Evolutionary conservation across 2,888 invertebrate species (phyloP).

Genomic region (Tribolium freemani): DNA sequence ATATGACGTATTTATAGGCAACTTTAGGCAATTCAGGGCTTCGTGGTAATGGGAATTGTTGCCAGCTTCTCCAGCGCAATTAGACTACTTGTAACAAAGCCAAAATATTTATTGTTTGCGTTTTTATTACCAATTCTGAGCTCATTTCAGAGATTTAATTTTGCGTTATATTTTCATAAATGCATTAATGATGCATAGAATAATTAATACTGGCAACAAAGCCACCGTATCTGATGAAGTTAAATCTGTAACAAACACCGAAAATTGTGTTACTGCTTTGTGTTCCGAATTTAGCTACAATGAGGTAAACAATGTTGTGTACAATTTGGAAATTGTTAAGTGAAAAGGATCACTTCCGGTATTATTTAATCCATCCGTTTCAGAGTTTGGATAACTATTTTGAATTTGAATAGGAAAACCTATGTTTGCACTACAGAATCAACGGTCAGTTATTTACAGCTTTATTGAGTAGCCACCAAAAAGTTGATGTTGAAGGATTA

Average conservation of each 20-base stretch:
- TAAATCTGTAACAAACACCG: background rate
- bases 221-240: constrained; percentile 22
- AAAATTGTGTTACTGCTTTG: background rate
- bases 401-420: too few species aligned
- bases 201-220: constrained; percentile 7
- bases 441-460: background rate
- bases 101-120: background rate
- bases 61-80: background rate
- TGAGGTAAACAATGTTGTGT: background rate
- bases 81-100: background rate
- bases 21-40: too few species aligned
- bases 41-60: background rate
- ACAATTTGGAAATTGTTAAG: background rate
- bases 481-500: background rate
- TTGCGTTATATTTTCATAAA: background rate
- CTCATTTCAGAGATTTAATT: too few species aligned
- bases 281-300: background rate
- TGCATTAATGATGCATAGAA: constrained; percentile 3
- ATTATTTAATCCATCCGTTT: too few species aligned
- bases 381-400: too few species aligned
- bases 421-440: too few species aligned
- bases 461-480: background rate
- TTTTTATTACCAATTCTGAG: too few species aligned
- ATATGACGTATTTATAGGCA: background rate
- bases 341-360: background rate